Evolutionary conservation across 2,888 invertebrate genomes (phyloP).

Genomic region (Scaptomyza polygonia): DNA sequence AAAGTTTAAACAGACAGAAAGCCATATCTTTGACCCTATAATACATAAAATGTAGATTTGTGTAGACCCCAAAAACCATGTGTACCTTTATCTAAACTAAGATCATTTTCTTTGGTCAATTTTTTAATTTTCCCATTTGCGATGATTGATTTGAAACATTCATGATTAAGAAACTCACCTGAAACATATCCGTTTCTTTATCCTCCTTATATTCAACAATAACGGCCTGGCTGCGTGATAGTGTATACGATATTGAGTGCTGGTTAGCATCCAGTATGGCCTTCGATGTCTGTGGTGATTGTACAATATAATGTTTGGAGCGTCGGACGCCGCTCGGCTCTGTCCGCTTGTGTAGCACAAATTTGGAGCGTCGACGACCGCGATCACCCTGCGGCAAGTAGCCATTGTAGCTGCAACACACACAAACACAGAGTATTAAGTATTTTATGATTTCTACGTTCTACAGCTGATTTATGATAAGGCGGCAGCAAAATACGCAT

Average conservation of each 20-base stretch:
- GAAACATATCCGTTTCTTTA: constrained; percentile 99
- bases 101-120: too few relatives aligned
- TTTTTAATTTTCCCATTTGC: too few relatives aligned
- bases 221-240: constrained; percentile 97
- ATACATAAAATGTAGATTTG: too few relatives aligned
- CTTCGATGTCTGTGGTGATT: constrained; percentile 97
- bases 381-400: constrained; percentile 96
- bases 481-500: constrained; percentile 12
- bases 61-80: too few relatives aligned
- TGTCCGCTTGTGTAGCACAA: constrained; percentile 93
- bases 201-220: constrained; percentile 99
- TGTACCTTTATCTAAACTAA: too few relatives aligned
- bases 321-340: constrained; percentile 96
- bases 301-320: constrained; percentile 97
- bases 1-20: too few relatives aligned
- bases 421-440: constrained; percentile 8
- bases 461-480: constrained; percentile 47
- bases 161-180: constrained; percentile 87
- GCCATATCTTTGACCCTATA: too few relatives aligned
- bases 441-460: constrained; percentile 16
- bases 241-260: constrained; percentile 98
- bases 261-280: constrained; percentile 96
- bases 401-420: constrained; percentile 93
- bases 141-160: too few relatives aligned
- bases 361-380: constrained; percentile 96